These are phyloP conservation scores for Shinisaurus crocodilurus DNA, from an alignment of 2,113 vertebrate genomes.

Conservation along the genomic window DNA sequence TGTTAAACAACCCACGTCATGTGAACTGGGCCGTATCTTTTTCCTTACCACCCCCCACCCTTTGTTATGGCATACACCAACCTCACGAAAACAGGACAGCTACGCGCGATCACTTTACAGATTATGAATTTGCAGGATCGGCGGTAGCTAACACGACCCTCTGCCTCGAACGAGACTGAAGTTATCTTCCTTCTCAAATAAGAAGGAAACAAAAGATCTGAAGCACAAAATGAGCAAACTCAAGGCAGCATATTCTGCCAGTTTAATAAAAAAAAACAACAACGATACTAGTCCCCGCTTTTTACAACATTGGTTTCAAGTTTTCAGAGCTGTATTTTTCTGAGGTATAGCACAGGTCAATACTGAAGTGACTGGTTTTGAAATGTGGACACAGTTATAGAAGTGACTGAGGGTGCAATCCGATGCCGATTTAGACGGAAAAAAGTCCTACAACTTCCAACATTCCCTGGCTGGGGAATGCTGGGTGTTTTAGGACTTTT, in stretches of 20 bases:
- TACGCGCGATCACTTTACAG: background rate
- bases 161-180: background rate
- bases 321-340: background rate
- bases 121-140: background rate
- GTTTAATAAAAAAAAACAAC: background rate
- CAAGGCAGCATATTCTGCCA: too few species aligned
- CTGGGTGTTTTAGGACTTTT: too few species aligned
- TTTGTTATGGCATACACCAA: background rate
- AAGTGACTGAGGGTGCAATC: too few species aligned
- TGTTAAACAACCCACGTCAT: too few species aligned
- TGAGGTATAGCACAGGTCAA: background rate
- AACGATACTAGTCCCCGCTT: too few species aligned
- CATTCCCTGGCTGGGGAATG: too few species aligned
- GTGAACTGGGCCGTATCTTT: too few species aligned
- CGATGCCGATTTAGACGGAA: too few species aligned
- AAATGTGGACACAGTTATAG: background rate
- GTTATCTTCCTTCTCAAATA: background rate
- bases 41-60: background rate
- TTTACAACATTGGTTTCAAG: background rate
- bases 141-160: background rate
- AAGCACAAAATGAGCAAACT: background rate
- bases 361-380: background rate
- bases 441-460: too few species aligned
- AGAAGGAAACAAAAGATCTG: background rate
- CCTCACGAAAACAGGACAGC: background rate